Base-by-base conservation (phyloP, 2,888 invertebrate species). In the Tenthredo amoena region DNA sequence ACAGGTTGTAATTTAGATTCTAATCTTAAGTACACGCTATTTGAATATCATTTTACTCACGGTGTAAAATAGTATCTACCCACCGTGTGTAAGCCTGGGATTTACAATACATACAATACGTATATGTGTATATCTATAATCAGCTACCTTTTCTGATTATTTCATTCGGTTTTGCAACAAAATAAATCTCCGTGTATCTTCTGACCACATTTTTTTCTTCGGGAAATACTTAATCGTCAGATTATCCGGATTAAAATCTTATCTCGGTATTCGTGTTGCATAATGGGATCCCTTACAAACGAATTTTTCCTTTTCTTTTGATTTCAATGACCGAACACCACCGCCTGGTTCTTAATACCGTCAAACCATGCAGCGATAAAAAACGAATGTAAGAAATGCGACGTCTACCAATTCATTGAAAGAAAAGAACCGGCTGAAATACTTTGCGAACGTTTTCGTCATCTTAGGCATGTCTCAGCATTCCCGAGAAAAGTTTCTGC, bases 1-100 rank as follows among this genome's bases (percentile, higher is more conserved):
- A 62, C 62, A 62, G 62, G 62, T 26, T 62, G 62, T 62, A 62
- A 62, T 62, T 62, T 62, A 62, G 62, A 62, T 62, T 62, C 26
- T 62, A 62, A 62, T 62, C 62, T 62, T 62, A 62, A 62, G 62
- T 62, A 62, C 62, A 62, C 26, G 62, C 62, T 26, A 62, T 62
- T 62, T 62, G 62, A 62, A 62, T 62, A 62, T 62, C 62, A 26
- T 62, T 26, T 62, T 62, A 62, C 26, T 62, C 21, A 62, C 26
- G 26, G 26, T 21, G 62, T 62, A 21, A 21, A 62, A 62, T 62
- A 62, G 62, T 26, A 62, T 21, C 9, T n/a, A n/a, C 2, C 18
- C n/a, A 55, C n/a, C n/a, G 6, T n/a, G 55, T 55, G 18, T n/a
- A 55, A 55, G n/a, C 55, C n/a, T 7, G 55, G 55, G 55, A 55